These are phyloP conservation scores for Apodemia duryi DNA, from an alignment of 2,888 invertebrate species.

Conservation along the genomic window DNA sequence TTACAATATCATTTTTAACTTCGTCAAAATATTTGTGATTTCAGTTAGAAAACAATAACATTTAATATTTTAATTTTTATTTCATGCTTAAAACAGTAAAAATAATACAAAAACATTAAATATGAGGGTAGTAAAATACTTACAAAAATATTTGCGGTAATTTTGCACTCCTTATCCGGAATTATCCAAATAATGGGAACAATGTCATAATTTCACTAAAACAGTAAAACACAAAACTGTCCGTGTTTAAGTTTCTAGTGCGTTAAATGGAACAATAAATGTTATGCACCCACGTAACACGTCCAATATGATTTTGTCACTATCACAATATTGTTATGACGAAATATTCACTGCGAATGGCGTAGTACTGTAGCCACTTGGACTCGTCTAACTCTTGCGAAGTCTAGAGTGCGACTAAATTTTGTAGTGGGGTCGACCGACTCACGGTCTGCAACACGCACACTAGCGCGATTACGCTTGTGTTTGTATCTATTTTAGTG, in stretches of 20 bases:
- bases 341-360: slow-evolving; percentile 69
- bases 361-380: slow-evolving; percentile 51
- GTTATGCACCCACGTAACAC: slow-evolving; percentile 71
- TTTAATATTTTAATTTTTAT: too few relatives aligned
- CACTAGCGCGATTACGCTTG: slow-evolving; percentile 37
- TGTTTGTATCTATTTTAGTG: slow-evolving; percentile 36
- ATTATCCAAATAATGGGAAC: slow-evolving; percentile 73
- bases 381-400: slow-evolving; percentile 54
- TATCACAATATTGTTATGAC: slow-evolving; percentile 74
- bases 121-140: slow-evolving; percentile 48
- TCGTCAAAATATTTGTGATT: background rate
- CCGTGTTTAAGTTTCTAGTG: slow-evolving; percentile 56
- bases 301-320: slow-evolving; percentile 64
- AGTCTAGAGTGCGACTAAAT: slow-evolving; percentile 69
- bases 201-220: slow-evolving; percentile 67
- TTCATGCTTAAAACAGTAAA: slow-evolving; percentile 17
- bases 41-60: background rate
- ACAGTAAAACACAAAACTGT: slow-evolving; percentile 49
- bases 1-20: background rate
- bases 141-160: slow-evolving; percentile 77
- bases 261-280: slow-evolving; percentile 45
- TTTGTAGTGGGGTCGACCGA: slow-evolving; percentile 74
- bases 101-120: slow-evolving; percentile 19
- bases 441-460: slow-evolving; percentile 60
- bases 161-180: slow-evolving; percentile 63